These are phyloP conservation scores for Pachyramphus minor DNA, from an alignment of 2,113 vertebrate species.

Conservation along the genomic window DNA sequence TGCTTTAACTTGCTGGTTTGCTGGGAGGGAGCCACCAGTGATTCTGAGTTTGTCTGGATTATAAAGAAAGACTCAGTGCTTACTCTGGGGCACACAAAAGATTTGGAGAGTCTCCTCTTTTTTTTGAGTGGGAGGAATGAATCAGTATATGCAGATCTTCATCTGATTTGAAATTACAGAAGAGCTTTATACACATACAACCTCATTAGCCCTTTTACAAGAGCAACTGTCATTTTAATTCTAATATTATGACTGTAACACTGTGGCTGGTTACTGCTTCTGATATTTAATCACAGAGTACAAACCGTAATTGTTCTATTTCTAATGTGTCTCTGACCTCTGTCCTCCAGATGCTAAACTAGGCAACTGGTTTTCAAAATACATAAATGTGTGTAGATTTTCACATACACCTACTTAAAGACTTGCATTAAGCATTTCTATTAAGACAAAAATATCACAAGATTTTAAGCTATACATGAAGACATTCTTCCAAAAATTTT, in stretches of 20 bases:
- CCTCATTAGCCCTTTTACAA: constrained; percentile 50
- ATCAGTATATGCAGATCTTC: not conserved
- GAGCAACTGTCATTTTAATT: constrained; percentile 57
- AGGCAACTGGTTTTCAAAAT: not conserved
- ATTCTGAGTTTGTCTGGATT: not conserved
- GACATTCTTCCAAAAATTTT: not conserved
- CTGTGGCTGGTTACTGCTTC: constrained; percentile 18
- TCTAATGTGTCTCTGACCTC: not conserved
- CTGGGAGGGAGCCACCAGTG: not conserved
- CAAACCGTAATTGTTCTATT: constrained; percentile 23
- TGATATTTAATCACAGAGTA: constrained; percentile 50
- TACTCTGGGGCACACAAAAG: not conserved
- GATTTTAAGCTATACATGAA: not conserved
- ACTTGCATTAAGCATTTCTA: not conserved
- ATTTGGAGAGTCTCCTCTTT: not conserved
- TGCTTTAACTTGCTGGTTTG: not conserved
- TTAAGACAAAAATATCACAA: not conserved
- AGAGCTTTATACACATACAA: not conserved
- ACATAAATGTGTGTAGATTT: not conserved
- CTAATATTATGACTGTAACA: constrained; percentile 20
- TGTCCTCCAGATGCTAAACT: not conserved
- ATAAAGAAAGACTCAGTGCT: not conserved
- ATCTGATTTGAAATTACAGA: not conserved
- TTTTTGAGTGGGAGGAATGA: not conserved
- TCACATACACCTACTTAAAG: not conserved